Conservation (phyloP, 2,888 invertebrate genomes). For the Anthophora plumipes region DNA sequence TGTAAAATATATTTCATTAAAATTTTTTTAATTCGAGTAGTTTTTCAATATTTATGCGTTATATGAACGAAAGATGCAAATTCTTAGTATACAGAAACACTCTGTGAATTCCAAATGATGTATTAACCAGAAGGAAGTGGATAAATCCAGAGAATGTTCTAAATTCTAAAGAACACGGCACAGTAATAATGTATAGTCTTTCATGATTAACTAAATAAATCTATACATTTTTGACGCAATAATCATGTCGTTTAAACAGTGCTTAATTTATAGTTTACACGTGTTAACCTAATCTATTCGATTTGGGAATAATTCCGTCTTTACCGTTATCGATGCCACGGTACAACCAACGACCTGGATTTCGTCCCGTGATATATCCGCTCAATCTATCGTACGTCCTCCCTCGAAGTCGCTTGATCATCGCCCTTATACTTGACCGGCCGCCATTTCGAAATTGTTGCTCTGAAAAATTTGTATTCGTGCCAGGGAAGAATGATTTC, state of each 20-base stretch:
- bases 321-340: slow-evolving; percentile 60
- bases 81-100: no score
- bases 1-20: no score
- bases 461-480: neutral
- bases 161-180: neutral
- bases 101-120: no score
- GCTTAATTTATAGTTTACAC: slow-evolving; percentile 63
- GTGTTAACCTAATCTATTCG: slow-evolving; percentile 64
- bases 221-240: slow-evolving; percentile 47
- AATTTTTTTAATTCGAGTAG: no score
- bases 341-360: slow-evolving; percentile 46
- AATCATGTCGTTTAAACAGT: slow-evolving; percentile 41
- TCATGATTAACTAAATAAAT: slow-evolving; percentile 50
- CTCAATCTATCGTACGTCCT: slow-evolving; percentile 45
- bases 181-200: slow-evolving; percentile 27
- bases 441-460: neutral
- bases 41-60: no score
- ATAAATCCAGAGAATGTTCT: no score
- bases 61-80: neutral
- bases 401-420: slow-evolving; percentile 42
- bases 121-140: no score
- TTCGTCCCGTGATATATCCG: slow-evolving; percentile 48
- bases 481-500: neutral
- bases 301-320: slow-evolving; percentile 60
- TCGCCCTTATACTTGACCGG: slow-evolving; percentile 20